Evolutionary conservation across 1,140 invertebrate genomes (phyloP), one percentile per base, ranked within the genome.

Genomic region (Globodera rostochiensis): DNA sequence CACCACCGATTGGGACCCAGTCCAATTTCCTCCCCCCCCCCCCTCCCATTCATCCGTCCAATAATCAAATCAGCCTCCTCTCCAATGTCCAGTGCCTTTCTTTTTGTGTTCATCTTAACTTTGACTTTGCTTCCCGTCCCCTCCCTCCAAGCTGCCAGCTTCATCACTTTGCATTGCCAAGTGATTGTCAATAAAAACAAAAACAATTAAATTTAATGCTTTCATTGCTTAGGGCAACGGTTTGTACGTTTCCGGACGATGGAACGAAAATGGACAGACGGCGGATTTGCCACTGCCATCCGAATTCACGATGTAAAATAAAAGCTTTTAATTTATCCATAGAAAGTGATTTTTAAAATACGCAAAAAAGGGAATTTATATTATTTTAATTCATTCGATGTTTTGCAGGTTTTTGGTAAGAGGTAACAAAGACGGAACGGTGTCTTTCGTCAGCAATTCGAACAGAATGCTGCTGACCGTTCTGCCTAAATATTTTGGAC

Each of bases 261-360:
- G 57, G 57, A 64, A 64, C n/a, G 57, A 64, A 64, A 64, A 64
- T 19, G 57, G 57, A 64, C 57, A 64, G 57, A 64, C 15, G 57
- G 57, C 57, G 57, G 57, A 64, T 64, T 64, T 64, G 57, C 57
- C 57, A 64, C 57, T 64, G 13, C 57, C 57, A 64, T 64, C 57
- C 19, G 57, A 64, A 64, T 19, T 64, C 11, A 64, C 57, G 5
- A 64, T 64, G 57, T 15, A 64, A 64, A 36, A 36, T 36, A 36
- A 36, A 36, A 36, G 36, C 36, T 36, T 36, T 36, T 19, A 19
- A 64, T 19, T 15, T 19, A 6, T 19, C 1, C 57, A 50, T 50
- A 8, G 50, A 50, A 50, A 8, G 1, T 11, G 11, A 6, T 50
- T 50, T 50, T 50, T n/a, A n/a, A 53, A 53, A 53, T 4, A 53